Evolutionary conservation across 1,140 invertebrate genomes (phyloP).

Genomic region (Lasaia peninsularis): DNA sequence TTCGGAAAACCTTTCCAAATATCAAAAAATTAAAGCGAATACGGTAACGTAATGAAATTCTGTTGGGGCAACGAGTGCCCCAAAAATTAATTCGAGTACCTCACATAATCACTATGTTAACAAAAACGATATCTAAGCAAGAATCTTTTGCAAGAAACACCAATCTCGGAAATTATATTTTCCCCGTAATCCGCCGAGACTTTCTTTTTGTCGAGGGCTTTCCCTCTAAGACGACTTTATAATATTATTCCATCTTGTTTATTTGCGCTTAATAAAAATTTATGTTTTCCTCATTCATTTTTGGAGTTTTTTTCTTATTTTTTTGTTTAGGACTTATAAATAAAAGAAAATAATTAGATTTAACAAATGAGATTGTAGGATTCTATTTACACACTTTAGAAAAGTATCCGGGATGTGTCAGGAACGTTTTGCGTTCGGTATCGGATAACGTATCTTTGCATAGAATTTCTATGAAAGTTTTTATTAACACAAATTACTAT

Average conservation of each 20-base stretch:
- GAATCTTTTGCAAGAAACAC: conserved; percentile 12
- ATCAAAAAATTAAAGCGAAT: background rate
- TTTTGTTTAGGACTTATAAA: no score
- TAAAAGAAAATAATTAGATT: no score
- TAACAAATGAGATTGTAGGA: no score
- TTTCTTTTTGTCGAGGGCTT: conserved; percentile 12
- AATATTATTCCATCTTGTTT: conserved; percentile 12
- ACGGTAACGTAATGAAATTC: conserved; percentile 1
- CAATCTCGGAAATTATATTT: conserved; percentile 19
- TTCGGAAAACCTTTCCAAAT: background rate
- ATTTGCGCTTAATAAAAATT: conserved; percentile 11
- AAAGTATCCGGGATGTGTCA: no score
- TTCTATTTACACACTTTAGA: no score
- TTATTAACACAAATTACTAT: no score
- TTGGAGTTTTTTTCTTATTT: background rate
- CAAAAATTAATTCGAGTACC: conserved; percentile 14
- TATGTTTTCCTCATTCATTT: conserved; percentile 2
- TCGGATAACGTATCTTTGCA: no score
- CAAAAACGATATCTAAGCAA: conserved; percentile 14
- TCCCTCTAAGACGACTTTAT: conserved; percentile 9
- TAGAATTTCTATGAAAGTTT: no score
- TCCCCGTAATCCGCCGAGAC: conserved; percentile 11
- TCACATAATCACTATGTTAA: conserved; percentile 17
- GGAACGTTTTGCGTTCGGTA: no score
- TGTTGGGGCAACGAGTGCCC: conserved; percentile 4